Percentiles rank a stretch among this genome's conserved stretches.
phyloP scores from a whole-genome alignment of 2,113 vertebrate genomes.

The Dipodomys ordii region DNA sequence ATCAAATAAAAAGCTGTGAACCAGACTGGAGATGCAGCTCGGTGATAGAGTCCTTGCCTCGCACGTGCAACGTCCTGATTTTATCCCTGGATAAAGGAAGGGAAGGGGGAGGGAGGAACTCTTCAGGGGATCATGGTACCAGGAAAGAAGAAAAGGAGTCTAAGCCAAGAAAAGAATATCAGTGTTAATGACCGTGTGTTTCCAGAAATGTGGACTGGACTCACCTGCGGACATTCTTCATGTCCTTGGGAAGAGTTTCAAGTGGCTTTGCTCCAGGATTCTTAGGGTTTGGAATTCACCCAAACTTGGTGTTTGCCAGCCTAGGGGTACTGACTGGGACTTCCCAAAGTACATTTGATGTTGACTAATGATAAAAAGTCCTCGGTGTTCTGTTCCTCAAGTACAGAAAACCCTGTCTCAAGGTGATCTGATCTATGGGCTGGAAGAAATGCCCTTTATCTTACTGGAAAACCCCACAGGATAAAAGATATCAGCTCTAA shows the following conservation, averaged over 20 bases:
- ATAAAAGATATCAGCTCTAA: not conserved
- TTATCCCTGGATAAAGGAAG: not conserved
- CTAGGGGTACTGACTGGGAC: constrained; percentile 10
- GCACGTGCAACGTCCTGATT: not conserved
- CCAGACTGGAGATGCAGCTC: not conserved
- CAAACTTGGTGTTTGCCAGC: not conserved
- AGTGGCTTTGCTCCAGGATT: not conserved
- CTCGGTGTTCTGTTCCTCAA: not conserved
- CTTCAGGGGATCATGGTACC: not conserved
- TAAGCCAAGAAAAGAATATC: not conserved
- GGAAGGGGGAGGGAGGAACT: not conserved
- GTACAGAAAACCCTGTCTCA: constrained; percentile 39
- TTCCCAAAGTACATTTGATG: constrained; percentile 30
- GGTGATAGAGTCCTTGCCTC: not conserved
- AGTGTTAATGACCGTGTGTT: not conserved
- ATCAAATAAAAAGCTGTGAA: not conserved
- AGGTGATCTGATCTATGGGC: not conserved
- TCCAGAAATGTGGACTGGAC: not conserved
- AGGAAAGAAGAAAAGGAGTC: not conserved
- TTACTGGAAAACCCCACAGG: not conserved
- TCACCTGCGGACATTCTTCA: not conserved
- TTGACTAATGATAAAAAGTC: constrained; percentile 6
- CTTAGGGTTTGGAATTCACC: constrained; percentile 43
- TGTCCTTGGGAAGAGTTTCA: not conserved
- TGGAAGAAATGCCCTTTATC: constrained; percentile 16